Conservation (phyloP, 2,888 invertebrate species). For the Platypus cylindrus region DNA sequence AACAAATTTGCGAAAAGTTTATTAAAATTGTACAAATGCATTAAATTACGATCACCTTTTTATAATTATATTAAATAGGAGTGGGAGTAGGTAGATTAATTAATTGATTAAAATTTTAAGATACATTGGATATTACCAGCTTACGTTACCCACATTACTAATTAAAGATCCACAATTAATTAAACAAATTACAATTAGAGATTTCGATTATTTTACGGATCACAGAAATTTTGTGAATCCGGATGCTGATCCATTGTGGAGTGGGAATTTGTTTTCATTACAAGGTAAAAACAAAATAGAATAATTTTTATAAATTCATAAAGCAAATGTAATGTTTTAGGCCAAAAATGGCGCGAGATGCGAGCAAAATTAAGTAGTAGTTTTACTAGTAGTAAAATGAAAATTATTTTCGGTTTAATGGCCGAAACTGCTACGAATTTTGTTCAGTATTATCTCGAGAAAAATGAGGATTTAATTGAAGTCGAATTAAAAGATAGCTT, state of each 20-base stretch:
- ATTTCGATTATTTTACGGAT: constrained; percentile 47
- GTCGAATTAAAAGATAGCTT: constrained; percentile 37
- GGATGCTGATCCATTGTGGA: constrained; percentile 37
- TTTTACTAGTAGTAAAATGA: constrained; percentile 31
- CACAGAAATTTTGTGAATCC: constrained; percentile 22
- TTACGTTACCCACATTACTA: constrained; percentile 35
- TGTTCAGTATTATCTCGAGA: constrained; percentile 17
- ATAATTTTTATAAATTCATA: no score
- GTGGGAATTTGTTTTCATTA: constrained; percentile 27
- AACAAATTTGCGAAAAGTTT: no score
- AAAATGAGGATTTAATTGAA: constrained; percentile 21
- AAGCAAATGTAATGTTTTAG: constrained; percentile 12
- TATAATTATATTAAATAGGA: background rate
- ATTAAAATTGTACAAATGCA: no score
- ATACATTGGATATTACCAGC: constrained; percentile 21
- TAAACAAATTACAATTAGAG: constrained; percentile 42
- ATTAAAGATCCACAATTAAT: constrained; percentile 45
- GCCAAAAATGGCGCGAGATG: constrained; percentile 27
- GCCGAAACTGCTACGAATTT: constrained; percentile 15
- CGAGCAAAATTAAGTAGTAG: constrained; percentile 26
- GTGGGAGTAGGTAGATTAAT: no score
- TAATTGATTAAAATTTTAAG: no score
- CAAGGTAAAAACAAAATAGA: no score
- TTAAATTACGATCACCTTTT: background rate
- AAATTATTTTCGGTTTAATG: constrained; percentile 24